A percentile compares a stretch with the other conserved stretches of the same genome.
Conservation (phyloP, 2,113 vertebrate genomes). For the Ursus arctos region DNA sequence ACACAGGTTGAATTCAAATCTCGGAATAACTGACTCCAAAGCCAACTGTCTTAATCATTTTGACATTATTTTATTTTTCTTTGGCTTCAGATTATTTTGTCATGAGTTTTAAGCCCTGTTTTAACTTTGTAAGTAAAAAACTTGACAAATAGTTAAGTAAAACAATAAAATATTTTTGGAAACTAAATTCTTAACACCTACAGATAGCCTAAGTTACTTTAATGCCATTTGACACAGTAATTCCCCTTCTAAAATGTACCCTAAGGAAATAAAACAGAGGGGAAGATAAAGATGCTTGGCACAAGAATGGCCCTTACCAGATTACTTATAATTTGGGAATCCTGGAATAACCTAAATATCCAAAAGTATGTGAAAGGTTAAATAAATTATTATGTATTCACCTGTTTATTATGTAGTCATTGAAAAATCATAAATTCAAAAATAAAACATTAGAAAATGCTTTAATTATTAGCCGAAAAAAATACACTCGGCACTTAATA, state of each 20-base stretch:
- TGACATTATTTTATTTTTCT: conserved; percentile 46
- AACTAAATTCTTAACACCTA: conserved; percentile 17
- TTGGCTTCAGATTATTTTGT: background rate
- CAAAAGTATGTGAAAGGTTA: conserved; percentile 4
- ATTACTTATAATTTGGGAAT: conserved; percentile 19
- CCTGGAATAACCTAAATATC: background rate
- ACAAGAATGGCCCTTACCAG: background rate
- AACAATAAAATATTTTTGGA: background rate
- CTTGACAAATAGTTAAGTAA: conserved; percentile 18
- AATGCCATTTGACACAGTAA: background rate
- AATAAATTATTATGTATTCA: background rate
- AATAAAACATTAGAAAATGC: conserved; percentile 4
- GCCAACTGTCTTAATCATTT: background rate
- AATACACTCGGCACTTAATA: background rate
- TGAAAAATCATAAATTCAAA: conserved; percentile 21
- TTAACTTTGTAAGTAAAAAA: conserved; percentile 51
- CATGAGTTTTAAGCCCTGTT: background rate
- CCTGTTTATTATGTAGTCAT: background rate
- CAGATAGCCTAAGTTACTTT: background rate
- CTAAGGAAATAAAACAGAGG: conserved; percentile 18
- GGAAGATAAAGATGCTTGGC: background rate
- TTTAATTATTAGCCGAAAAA: background rate
- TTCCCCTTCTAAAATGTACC: conserved; percentile 48
- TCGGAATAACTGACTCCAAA: background rate
- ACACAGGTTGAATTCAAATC: conserved; percentile 39